Evolutionary conservation across 2,113 vertebrate species (phyloP).

Genomic region (Pholis gunnellus): DNA sequence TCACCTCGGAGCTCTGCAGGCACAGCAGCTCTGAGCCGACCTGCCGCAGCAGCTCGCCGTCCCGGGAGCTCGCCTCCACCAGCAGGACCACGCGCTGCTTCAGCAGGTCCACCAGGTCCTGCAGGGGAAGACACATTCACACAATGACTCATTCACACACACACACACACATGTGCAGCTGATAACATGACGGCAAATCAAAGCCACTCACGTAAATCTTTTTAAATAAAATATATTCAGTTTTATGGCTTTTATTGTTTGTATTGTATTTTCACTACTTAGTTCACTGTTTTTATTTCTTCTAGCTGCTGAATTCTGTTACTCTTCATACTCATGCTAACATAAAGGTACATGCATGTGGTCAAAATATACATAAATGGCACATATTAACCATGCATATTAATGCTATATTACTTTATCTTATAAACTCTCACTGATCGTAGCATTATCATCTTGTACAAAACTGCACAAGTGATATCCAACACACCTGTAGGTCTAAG

Average conservation of each 20-base stretch:
- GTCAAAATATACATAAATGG: neutral
- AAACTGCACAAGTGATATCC: slow-evolving; percentile 1
- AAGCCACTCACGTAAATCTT: neutral
- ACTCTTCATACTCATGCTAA: neutral
- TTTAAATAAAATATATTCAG: neutral
- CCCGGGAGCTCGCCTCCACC: slow-evolving; percentile 59
- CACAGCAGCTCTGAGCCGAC: slow-evolving; percentile 74
- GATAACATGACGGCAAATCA: neutral
- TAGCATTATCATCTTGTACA: neutral
- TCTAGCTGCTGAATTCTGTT: neutral
- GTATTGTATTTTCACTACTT: neutral
- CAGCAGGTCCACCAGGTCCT: slow-evolving; percentile 71
- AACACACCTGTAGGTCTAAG: slow-evolving; percentile 18
- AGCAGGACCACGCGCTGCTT: slow-evolving; percentile 63
- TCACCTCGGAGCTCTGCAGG: slow-evolving; percentile 78
- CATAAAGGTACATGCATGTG: neutral
- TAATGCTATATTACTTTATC: neutral
- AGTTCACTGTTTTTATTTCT: too few relatives aligned
- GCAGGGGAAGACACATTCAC: neutral
- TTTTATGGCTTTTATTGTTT: neutral
- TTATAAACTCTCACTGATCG: neutral
- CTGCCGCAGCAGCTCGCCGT: slow-evolving; percentile 70
- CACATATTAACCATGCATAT: neutral
- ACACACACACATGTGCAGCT: neutral
- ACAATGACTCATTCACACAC: neutral